phyloP scores from a whole-genome alignment of 2,113 vertebrate genomes.

The Grus americana region DNA sequence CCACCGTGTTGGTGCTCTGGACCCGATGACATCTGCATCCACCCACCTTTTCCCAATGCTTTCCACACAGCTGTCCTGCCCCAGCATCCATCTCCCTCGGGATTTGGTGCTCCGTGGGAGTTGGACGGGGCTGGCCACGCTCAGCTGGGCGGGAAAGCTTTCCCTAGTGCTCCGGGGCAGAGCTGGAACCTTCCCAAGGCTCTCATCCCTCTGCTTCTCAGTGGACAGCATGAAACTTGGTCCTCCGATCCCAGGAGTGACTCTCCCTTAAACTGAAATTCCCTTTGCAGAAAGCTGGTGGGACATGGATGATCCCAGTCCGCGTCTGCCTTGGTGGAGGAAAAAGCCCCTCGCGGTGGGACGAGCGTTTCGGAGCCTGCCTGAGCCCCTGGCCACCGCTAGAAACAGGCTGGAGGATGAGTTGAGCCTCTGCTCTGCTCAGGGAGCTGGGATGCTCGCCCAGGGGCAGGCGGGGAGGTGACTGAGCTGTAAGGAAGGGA shows the following conservation, averaged over 20 bases:
- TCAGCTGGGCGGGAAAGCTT: neutral
- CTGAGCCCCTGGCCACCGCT: neutral
- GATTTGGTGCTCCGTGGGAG: neutral
- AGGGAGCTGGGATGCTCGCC: neutral
- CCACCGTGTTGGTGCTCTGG: neutral
- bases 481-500: neutral
- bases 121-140: rapidly evolving
- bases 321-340: neutral
- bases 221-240: no score
- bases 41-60: neutral
- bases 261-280: neutral
- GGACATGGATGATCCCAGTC: neutral
- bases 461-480: neutral
- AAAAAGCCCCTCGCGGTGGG: rapidly evolving
- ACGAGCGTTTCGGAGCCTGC: neutral
- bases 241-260: no score
- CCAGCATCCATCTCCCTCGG: neutral
- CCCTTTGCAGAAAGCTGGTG: neutral
- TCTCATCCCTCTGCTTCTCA: neutral
- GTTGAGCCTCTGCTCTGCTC: neutral
- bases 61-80: neutral
- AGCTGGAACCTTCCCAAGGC: neutral
- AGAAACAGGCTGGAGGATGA: neutral
- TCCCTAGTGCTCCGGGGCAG: neutral
- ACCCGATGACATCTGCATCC: neutral